phyloP scores from a whole-genome alignment of 2,888 invertebrate species.

The Spilarctia lutea region DNA sequence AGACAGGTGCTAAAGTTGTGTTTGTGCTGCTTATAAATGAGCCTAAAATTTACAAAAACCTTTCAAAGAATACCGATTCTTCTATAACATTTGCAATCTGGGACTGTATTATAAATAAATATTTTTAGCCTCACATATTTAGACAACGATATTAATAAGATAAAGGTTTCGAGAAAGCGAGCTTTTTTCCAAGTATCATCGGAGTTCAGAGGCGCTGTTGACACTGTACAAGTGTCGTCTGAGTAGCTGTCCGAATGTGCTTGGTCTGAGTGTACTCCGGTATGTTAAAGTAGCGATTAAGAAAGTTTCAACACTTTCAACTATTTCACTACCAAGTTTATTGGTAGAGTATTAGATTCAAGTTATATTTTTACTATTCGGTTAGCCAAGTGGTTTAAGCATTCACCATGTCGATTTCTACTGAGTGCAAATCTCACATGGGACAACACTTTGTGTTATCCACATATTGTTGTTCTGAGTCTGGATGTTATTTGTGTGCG shows the following conservation, averaged over 20 bases:
- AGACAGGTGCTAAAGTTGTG: no score
- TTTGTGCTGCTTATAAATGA: no score
- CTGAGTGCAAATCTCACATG: no score
- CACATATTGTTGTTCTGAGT: no score
- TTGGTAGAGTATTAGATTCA: neutral
- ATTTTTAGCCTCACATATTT: neutral
- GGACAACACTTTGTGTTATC: no score
- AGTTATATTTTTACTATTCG: no score
- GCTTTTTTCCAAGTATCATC: slow-evolving; percentile 14
- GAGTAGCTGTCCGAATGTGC: slow-evolving; percentile 11
- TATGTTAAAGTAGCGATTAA: slow-evolving; percentile 9
- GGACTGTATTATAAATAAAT: neutral
- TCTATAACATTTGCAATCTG: neutral
- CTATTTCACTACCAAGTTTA: neutral
- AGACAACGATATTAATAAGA: neutral
- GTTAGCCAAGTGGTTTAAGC: no score
- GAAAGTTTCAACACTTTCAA: slow-evolving; percentile 2
- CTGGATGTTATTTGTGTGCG: no score
- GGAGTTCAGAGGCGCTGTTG: slow-evolving; percentile 14
- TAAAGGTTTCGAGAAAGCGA: neutral
- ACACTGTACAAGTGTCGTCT: slow-evolving; percentile 18
- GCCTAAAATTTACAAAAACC: no score
- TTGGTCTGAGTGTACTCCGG: slow-evolving; percentile 1
- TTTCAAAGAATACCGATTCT: no score
- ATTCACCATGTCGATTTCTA: no score